A percentile compares a stretch with the other conserved stretches of the same genome.
These are phyloP conservation scores for Caloenas nicobarica DNA, from an alignment of 2,113 vertebrate species.

Conservation along the genomic window DNA sequence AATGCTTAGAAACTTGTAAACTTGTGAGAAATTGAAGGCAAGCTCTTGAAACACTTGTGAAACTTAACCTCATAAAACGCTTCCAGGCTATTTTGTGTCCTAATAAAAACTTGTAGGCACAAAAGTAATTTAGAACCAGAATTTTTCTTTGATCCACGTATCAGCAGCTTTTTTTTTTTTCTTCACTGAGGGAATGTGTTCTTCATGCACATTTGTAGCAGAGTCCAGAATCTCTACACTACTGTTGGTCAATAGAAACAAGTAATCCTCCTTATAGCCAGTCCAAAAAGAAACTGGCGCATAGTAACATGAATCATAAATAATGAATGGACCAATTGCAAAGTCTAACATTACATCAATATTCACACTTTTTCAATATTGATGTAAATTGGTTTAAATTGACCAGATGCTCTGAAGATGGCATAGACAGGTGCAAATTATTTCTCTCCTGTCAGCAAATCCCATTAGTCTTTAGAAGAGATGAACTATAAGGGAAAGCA, in stretches of 20 bases:
- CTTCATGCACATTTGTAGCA: not conserved
- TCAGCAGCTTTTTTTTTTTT: not conserved
- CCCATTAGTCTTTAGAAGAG: slow-evolving; percentile 13
- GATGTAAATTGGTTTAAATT: slow-evolving; percentile 54
- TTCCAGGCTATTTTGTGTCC: not conserved
- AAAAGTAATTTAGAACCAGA: not conserved
- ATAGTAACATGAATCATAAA: not conserved
- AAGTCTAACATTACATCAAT: slow-evolving; percentile 12
- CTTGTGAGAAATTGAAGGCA: not conserved
- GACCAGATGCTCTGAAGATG: slow-evolving; percentile 56
- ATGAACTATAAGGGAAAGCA: slow-evolving; percentile 20
- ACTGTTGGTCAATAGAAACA: not conserved
- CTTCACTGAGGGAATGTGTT: not conserved
- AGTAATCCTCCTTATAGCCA: not conserved
- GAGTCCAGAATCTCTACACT: not conserved
- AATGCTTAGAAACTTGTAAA: not conserved
- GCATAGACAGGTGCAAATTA: slow-evolving; percentile 43
- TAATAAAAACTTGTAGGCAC: not conserved
- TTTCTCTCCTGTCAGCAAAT: slow-evolving; percentile 33
- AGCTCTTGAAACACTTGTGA: not conserved
- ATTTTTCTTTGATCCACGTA: not conserved
- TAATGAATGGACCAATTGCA: not conserved
- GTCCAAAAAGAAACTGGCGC: not conserved
- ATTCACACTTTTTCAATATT: slow-evolving; percentile 30
- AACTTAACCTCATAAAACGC: not conserved